Conservation (phyloP, 2,113 vertebrate genomes). For the Ellobius talpinus region DNA sequence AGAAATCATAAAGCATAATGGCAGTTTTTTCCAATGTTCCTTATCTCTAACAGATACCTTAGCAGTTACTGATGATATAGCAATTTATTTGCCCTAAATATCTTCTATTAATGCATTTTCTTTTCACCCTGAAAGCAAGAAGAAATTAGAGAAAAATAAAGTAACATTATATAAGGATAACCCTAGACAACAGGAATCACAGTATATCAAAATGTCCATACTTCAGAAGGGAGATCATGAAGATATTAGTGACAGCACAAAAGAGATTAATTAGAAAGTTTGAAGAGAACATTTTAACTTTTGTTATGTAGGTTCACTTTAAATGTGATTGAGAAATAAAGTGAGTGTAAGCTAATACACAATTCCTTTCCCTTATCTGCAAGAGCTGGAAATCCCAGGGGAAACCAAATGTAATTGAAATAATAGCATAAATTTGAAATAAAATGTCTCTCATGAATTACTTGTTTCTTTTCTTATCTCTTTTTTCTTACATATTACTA, state of each 20-base stretch:
- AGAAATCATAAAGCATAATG: conserved; percentile 18
- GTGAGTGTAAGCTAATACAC: not conserved
- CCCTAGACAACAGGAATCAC: not conserved
- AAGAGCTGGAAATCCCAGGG: not conserved
- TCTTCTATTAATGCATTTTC: conserved; percentile 14
- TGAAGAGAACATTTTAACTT: conserved; percentile 17
- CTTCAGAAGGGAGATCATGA: not conserved
- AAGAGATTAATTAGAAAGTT: not conserved
- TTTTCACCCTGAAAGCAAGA: conserved; percentile 31
- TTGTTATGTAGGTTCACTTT: not conserved
- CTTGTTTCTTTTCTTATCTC: not conserved
- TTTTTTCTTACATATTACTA: not conserved
- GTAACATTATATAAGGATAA: conserved; percentile 44
- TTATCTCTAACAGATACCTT: conserved; percentile 28
- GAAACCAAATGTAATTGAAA: not conserved
- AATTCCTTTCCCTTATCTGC: conserved; percentile 23
- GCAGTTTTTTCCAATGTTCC: conserved; percentile 5
- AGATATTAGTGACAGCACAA: not conserved
- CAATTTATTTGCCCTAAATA: conserved; percentile 27
- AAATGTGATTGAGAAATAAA: not conserved
- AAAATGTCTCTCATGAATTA: not conserved
- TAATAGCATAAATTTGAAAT: not conserved
- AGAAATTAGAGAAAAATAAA: conserved; percentile 23
- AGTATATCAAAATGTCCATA: not conserved
- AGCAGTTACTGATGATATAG: conserved; percentile 16